These are phyloP conservation scores for Dascyllus trimaculatus DNA, from an alignment of 2,113 vertebrate species.

Conservation along the genomic window DNA sequence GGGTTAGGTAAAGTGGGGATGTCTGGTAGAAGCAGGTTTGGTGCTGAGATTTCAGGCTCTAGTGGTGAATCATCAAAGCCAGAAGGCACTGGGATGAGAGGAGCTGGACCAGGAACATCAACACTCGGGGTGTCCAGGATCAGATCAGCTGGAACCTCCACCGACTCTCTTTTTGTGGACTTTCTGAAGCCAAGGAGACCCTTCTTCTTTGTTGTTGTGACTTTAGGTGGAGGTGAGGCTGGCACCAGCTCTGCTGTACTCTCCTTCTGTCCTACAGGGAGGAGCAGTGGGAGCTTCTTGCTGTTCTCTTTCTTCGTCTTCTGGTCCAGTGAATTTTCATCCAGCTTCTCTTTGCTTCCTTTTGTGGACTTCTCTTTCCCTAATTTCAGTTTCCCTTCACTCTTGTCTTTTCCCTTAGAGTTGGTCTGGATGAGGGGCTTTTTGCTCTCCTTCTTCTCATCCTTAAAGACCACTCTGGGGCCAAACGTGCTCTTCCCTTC, in stretches of 20 bases:
- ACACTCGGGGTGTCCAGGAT: constrained; percentile 51
- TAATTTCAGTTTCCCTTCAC: constrained; percentile 45
- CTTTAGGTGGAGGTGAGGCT: constrained; percentile 53
- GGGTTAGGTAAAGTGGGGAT: constrained; percentile 22
- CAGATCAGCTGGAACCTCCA: background rate
- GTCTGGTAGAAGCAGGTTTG: constrained; percentile 9
- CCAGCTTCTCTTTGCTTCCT: constrained; percentile 40
- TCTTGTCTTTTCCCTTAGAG: constrained; percentile 56
- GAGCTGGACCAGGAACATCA: constrained; percentile 17
- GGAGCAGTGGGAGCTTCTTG: constrained; percentile 30
- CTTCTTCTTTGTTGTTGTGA: constrained; percentile 61
- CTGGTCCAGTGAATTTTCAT: background rate
- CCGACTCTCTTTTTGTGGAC: constrained; percentile 21
- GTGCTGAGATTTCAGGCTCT: constrained; percentile 1
- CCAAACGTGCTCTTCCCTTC: background rate
- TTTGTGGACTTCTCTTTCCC: constrained; percentile 61
- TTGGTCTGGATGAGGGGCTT: constrained; percentile 44
- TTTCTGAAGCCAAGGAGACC: constrained; percentile 57
- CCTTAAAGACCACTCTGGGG: constrained; percentile 83
- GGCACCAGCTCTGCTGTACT: constrained; percentile 47
- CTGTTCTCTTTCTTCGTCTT: constrained; percentile 72
- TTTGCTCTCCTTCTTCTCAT: constrained; percentile 73
- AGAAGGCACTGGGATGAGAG: constrained; percentile 48
- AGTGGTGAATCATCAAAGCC: background rate
- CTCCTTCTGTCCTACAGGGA: constrained; percentile 23